Evolutionary conservation across 2,888 invertebrate genomes (phyloP), one percentile per base, ranked within the genome.

Genomic region (Sphinx pinastri): DNA sequence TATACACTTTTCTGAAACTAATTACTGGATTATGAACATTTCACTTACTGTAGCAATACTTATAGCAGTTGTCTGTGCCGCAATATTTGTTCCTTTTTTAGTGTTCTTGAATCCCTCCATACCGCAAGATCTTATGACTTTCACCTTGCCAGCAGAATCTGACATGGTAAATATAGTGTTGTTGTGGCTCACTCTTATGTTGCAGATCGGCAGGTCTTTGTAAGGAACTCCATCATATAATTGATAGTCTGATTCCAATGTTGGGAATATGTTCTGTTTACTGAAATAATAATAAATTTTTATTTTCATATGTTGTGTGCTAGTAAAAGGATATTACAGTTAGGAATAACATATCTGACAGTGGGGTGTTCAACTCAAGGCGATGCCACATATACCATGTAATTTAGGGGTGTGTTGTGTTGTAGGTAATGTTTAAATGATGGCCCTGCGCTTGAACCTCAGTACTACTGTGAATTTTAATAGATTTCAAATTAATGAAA

Each of bases 81-180:
- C 99, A 81, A 99, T 97, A 85, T 98, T 99, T 6, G 99, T 99
- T 73, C 99, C 99, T 90, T 99, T 99, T 78, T 97, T 96, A 0
- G 98, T 96, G 88, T 99, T 98, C 90, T 98, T 99, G 84, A 99
- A 99, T 7, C 99, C 99, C 87, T 99, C 99, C 79, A 96, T 95
- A 0, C 99, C 99, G 91, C 98, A 97, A 0, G 97, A 97, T 55
- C 96, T 92, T 25, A 96, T 94, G 12, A 97, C 77, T 81, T 96
- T 95, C 0, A 91, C 88, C 68, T 79, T 88, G 88, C 98, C 98
- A 85, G 95, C 95, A 72, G 92, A 83, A 88, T 98, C 96, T 0
- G 97, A 96, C 55, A 98, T 85, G 12, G 95, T 94, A 71, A 99
- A 94, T 71, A 98, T 96, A 12, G 99, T 99, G 88, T 99, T 99